A percentile compares a stretch with the other conserved stretches of the same genome.
Conservation (phyloP, 2,797 vertebrate species). For the Notamacropus eugenii region DNA sequence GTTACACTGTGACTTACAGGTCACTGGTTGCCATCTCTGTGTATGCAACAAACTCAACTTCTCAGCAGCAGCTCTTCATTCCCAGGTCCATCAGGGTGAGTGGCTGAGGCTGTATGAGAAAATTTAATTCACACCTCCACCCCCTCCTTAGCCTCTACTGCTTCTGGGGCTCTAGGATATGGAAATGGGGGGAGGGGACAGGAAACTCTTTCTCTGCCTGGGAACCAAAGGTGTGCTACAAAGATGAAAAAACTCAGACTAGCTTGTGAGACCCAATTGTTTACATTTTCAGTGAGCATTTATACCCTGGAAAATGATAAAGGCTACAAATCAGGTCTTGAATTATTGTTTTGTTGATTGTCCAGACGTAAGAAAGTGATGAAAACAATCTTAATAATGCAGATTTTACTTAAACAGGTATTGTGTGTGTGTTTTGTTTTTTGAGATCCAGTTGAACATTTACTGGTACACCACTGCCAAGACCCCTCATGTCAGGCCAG, state of each 20-base stretch:
- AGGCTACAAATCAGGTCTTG: not conserved
- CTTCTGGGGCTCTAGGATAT: not conserved
- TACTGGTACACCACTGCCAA: not conserved
- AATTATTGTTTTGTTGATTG: not conserved
- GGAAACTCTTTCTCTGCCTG: not conserved
- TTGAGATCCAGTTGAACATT: not conserved
- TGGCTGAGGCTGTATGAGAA: not conserved
- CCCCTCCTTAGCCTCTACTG: not conserved
- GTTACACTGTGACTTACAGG: not conserved
- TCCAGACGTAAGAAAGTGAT: not conserved
- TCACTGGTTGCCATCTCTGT: not conserved
- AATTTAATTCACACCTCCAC: not conserved
- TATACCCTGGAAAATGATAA: not conserved
- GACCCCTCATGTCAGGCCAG: not conserved
- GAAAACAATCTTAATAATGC: not conserved
- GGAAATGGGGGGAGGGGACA: not conserved
- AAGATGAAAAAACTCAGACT: not conserved
- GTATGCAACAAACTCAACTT: not conserved
- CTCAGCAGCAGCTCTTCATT: not conserved
- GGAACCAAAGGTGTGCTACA: not conserved
- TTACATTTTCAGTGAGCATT: not conserved
- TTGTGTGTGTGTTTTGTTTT: not conserved
- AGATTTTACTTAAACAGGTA: not conserved
- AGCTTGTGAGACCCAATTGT: not conserved
- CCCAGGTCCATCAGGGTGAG: not conserved